Evolutionary conservation across 2,797 vertebrate genomes (phyloP).

Genomic region (Chelonia mydas): DNA sequence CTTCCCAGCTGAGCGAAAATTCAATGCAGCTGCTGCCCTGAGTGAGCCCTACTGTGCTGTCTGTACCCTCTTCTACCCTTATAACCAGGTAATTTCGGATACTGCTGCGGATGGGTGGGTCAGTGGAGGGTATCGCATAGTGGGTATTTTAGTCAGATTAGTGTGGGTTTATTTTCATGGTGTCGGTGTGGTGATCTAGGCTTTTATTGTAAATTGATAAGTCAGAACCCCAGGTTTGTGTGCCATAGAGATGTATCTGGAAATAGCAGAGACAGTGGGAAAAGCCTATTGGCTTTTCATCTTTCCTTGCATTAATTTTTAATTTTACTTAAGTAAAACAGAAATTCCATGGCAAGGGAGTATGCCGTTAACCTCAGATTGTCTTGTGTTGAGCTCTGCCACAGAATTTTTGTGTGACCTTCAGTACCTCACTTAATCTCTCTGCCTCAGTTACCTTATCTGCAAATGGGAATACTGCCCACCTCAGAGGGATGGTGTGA

Average conservation of each 20-base stretch:
- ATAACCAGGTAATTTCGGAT: slow-evolving; percentile 86
- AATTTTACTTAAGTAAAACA: background rate
- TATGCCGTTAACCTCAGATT: background rate
- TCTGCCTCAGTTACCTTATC: background rate
- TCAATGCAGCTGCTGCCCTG: slow-evolving; percentile 89
- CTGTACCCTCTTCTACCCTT: slow-evolving; percentile 94
- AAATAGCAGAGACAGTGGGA: background rate
- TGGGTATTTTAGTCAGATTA: background rate
- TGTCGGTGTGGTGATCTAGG: accelerated
- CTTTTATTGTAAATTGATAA: background rate
- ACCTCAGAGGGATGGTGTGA: background rate
- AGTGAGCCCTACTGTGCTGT: slow-evolving; percentile 92
- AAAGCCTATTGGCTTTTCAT: background rate
- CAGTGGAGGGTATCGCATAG: accelerated
- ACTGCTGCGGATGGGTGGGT: accelerated
- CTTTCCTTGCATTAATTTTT: slow-evolving; percentile 3
- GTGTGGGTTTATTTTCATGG: background rate
- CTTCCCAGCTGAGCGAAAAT: slow-evolving; percentile 91
- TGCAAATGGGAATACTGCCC: background rate
- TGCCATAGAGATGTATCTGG: background rate
- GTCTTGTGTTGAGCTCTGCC: background rate
- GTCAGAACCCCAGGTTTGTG: background rate
- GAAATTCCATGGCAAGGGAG: background rate
- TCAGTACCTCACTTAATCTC: background rate
- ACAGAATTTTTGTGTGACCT: background rate